Evolutionary conservation across 2,113 vertebrate species (phyloP).

Genomic region (Alaudala cheleensis): DNA sequence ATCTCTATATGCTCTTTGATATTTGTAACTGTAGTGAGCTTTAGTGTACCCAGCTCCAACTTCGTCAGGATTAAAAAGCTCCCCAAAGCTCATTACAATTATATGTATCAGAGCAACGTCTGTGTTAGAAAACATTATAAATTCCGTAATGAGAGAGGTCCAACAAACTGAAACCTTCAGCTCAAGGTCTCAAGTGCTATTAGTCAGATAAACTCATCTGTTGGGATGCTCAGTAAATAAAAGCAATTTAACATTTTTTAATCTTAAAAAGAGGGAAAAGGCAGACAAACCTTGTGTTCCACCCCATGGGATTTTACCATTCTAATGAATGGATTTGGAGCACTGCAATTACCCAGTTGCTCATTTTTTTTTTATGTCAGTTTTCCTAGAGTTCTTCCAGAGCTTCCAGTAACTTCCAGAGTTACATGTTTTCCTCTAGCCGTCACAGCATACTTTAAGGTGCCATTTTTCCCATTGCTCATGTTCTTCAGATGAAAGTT

Average conservation of each 20-base stretch:
- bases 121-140: not conserved
- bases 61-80: not conserved
- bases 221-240: not conserved
- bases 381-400: not conserved
- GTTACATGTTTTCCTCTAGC: not conserved
- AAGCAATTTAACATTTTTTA: not conserved
- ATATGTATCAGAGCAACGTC: not conserved
- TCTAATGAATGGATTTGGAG: not conserved
- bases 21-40: not conserved
- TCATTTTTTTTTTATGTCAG: not conserved
- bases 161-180: not conserved
- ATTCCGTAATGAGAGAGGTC: not conserved
- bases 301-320: not conserved
- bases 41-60: not conserved
- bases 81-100: not conserved
- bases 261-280: not conserved
- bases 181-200: not conserved
- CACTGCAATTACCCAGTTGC: not conserved
- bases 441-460: not conserved
- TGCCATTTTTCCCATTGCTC: not conserved
- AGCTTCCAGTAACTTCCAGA: not conserved
- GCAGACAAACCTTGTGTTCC: not conserved
- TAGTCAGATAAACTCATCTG: not conserved
- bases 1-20: not conserved
- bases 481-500: not conserved